Evolutionary conservation across 2,113 vertebrate species (phyloP).

Genomic region (Megaceryle torquata): DNA sequence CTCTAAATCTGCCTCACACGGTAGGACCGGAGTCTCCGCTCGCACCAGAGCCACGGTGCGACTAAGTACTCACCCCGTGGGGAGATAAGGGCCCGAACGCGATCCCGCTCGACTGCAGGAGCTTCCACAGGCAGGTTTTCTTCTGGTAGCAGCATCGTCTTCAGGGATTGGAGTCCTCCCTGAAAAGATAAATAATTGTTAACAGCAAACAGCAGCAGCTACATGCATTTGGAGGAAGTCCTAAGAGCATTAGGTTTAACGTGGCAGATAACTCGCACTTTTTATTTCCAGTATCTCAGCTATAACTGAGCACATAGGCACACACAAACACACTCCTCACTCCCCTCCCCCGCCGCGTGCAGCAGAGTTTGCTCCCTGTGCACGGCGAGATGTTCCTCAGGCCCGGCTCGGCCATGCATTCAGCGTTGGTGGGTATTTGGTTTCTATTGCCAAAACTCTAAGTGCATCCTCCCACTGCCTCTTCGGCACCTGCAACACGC

Average conservation of each 20-base stretch:
- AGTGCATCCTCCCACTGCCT: not conserved
- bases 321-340: no score
- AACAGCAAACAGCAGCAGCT: not conserved
- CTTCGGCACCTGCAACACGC: not conserved
- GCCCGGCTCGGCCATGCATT: not conserved
- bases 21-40: fast-evolving
- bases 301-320: fast-evolving
- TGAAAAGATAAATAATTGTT: not conserved
- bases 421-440: not conserved
- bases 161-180: not conserved
- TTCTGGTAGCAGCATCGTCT: fast-evolving
- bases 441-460: not conserved
- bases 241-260: fast-evolving
- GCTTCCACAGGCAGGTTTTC: not conserved
- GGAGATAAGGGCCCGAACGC: fast-evolving
- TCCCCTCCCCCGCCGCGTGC: not conserved
- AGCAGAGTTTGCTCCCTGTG: not conserved
- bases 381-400: not conserved
- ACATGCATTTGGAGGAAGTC: not conserved
- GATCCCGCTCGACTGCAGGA: fast-evolving
- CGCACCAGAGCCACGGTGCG: fast-evolving
- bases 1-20: fast-evolving
- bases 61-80: not conserved
- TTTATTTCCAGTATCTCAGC: not conserved
- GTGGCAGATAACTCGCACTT: fast-evolving